phyloP scores from a whole-genome alignment of 2,113 vertebrate species.

The Tupaia tana region DNA sequence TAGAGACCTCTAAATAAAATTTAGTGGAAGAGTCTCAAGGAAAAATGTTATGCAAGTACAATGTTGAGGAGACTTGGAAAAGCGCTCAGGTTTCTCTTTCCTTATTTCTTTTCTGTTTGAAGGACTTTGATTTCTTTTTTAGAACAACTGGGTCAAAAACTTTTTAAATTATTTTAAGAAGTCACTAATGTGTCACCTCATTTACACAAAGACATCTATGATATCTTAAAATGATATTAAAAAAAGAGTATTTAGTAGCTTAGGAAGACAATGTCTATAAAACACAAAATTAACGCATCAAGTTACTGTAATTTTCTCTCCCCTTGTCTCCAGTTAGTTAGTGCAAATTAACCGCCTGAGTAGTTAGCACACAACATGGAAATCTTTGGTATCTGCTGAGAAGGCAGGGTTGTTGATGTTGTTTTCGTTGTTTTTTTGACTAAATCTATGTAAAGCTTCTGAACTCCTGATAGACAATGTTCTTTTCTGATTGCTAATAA shows the following conservation, averaged over 20 bases:
- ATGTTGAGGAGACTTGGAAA: not conserved
- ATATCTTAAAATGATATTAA: conserved; percentile 54
- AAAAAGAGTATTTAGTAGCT: conserved; percentile 33
- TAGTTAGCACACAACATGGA: conserved; percentile 66
- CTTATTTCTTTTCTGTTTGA: not conserved
- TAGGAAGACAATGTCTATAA: conserved; percentile 68
- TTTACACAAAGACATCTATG: not conserved
- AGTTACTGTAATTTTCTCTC: conserved; percentile 74
- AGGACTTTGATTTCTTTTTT: not conserved
- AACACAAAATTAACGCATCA: conserved; percentile 59
- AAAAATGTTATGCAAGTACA: not conserved
- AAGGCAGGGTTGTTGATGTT: not conserved
- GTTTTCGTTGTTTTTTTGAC: not conserved
- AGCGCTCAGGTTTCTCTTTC: not conserved
- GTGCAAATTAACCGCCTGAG: conserved; percentile 70
- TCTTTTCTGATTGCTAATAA: not conserved
- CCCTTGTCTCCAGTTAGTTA: conserved; percentile 76
- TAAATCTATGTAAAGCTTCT: not conserved
- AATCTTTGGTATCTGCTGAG: conserved; percentile 65
- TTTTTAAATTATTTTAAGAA: not conserved
- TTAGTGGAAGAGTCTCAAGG: not conserved
- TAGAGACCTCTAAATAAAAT: not conserved
- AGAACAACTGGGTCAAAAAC: not conserved
- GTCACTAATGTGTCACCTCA: conserved; percentile 33
- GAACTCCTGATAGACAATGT: not conserved